Evolutionary conservation across 1,140 invertebrate genomes (phyloP), one percentile per base, ranked within the genome.

Genomic region (Leptonema lineaticorne): DNA sequence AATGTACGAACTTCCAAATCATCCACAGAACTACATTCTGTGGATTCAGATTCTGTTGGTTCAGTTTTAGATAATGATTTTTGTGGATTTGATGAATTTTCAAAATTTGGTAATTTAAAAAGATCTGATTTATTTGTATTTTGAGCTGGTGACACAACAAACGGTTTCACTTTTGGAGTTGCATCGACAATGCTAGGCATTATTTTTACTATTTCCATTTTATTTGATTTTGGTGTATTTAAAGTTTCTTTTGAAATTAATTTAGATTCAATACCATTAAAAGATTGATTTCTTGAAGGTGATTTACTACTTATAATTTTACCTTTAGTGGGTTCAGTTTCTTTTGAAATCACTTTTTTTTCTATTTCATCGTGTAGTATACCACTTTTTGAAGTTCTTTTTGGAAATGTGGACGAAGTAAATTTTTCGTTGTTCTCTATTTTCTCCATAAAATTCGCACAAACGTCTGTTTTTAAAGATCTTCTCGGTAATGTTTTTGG

Each of bases 381-480:
- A 0, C 71, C 71, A 66, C 71, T 73, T 68, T 73, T 73, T 27
- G 65, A 70, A 1, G 71, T 73, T 46, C 71, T 45, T 33, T 73
- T 73, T 41, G 71, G 71, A 30, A 73, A 73, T 33, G 71, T 73
- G n/a, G 59, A 65, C 16, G 71, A 69, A 56, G 29, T 63, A 11
- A n/a, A 67, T 33, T 46, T 68, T 58, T 58, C 41, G 9, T 5
- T 18, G 9, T 68, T 18, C 46, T 68, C n/a, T 6, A 33, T 20
- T 58, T 59, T 33, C 20, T 18, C n/a, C 45, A 57, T 37, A 45
- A 30, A 2, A 18, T 29, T 56, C 18, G 18, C 9, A 45, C 60
- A 46, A 33, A 37, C 33, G 7, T 68, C 65, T 18, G 57, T 26
- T 33, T 68, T 69, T 5, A 63, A 16, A 8, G 29, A 37, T 65